Evolutionary conservation across 2,797 vertebrate genomes (phyloP), one percentile per base, ranked within the genome.

Genomic region (Gymnoscopelus braueri): DNA sequence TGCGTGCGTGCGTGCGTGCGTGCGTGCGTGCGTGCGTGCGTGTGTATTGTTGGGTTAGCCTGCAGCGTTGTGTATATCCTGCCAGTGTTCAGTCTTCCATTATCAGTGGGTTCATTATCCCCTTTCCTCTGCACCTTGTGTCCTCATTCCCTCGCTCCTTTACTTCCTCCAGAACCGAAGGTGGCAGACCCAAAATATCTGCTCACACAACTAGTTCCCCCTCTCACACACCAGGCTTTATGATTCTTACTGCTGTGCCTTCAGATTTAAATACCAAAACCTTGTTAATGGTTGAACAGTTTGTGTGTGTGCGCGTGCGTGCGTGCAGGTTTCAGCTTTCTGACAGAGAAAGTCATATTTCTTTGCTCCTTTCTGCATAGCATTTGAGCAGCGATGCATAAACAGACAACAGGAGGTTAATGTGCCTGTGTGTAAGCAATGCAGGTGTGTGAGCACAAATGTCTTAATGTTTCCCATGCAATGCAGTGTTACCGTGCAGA

Each of bases 101-200:
- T 83, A 89, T 88, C 81, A 87, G 83, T 78, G 29, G 62, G 68
- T 87, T 88, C 83, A 84, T 89, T 89, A 88, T 88, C 81, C 72
- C 65, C 74, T 79, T 84, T 74, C 72, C 73, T 61, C 73, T 23
- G 58, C 32, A 58, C 65, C 48, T 48, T 24, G 49, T 5, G 29
- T 35, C 32, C 32, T 35, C 32, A 35, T 47, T 11, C 26, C 9
- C 11, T 35, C 23, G 6, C 61, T 39, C 69, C 12, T 56, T 76
- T 62, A 2, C 68, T 74, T 83, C 56, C 51, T 59, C 77, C 52
- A 58, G 65, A 71, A 77, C 78, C 74, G 26, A 70, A 67, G 74
- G 80, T 83, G 74, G 62, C 71, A 72, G 68, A 73, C 73, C 72
- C 26, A 61, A 82, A 82, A 83, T 72, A 82, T 73, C 60, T 60